These are phyloP conservation scores for Trichopoda pennipes DNA, from an alignment of 2,888 invertebrate genomes.

Conservation along the genomic window DNA sequence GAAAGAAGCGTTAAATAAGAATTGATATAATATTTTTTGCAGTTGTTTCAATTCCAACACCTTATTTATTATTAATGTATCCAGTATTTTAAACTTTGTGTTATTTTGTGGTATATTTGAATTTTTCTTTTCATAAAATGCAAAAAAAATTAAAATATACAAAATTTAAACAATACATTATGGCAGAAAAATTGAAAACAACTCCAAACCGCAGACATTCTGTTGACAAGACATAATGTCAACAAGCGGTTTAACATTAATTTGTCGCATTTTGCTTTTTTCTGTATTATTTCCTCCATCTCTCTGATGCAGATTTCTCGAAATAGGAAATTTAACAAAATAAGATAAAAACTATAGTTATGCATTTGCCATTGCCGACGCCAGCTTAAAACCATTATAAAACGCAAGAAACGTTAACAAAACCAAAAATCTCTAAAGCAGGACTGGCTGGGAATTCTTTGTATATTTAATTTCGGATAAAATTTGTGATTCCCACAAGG, in stretches of 20 bases:
- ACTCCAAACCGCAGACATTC: slow-evolving; percentile 67
- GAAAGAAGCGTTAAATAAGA: neutral
- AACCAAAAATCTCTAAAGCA: neutral
- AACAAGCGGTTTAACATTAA: slow-evolving; percentile 70
- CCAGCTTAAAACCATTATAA: slow-evolving; percentile 1
- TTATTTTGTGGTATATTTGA: neutral
- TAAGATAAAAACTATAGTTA: neutral
- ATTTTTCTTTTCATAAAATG: neutral
- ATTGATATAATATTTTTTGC: neutral
- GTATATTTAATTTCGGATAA: slow-evolving; percentile 20
- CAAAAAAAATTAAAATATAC: slow-evolving; percentile 12
- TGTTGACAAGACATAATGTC: slow-evolving; percentile 69
- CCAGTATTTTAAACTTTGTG: slow-evolving; percentile 10
- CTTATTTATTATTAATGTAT: slow-evolving; percentile 45
- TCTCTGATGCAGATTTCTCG: slow-evolving; percentile 6
- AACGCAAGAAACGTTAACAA: slow-evolving; percentile 21
- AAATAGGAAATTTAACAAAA: slow-evolving; percentile 3
- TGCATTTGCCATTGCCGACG: slow-evolving; percentile 13
- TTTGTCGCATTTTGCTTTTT: slow-evolving; percentile 68
- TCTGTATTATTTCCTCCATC: neutral
- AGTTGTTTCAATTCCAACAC: slow-evolving; percentile 31
- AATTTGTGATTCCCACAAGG: slow-evolving; percentile 35
- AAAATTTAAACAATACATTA: slow-evolving; percentile 26
- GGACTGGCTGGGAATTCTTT: slow-evolving; percentile 9
- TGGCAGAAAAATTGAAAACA: slow-evolving; percentile 44